These are phyloP conservation scores for Venturia canescens DNA, from an alignment of 1,140 invertebrate genomes.

Conservation along the genomic window DNA sequence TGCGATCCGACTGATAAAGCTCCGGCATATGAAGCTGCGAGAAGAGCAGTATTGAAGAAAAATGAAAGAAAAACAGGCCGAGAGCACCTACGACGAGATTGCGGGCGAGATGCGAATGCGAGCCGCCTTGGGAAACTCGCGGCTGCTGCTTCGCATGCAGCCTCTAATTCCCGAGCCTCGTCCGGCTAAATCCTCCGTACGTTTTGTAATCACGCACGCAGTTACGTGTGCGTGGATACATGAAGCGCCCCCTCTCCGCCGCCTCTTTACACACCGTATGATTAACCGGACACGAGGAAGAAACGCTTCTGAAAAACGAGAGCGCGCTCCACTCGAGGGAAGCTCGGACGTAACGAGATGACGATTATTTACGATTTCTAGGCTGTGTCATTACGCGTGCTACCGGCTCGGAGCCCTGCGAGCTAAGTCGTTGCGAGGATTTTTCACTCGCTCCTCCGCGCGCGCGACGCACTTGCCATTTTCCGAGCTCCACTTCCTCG, in stretches of 20 bases:
- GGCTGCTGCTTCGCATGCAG: background rate
- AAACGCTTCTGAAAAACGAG: background rate
- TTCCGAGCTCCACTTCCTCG: no score
- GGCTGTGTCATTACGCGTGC: background rate
- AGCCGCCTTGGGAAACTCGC: slow-evolving; percentile 11
- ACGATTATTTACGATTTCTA: slow-evolving; percentile 34
- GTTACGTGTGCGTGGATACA: background rate
- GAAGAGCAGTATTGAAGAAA: no score
- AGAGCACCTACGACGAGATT: background rate
- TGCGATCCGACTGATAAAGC: no score
- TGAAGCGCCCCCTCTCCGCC: no score
- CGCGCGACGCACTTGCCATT: no score
- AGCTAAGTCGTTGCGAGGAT: no score
- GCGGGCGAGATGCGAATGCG: slow-evolving; percentile 8
- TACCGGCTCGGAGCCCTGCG: no score
- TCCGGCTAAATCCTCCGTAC: background rate
- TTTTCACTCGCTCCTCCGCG: no score
- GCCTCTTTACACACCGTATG: background rate
- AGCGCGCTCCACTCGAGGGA: no score
- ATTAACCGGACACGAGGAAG: slow-evolving; percentile 26
- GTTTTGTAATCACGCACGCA: slow-evolving; percentile 20
- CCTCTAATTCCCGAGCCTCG: slow-evolving; percentile 16
- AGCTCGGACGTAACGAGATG: slow-evolving; percentile 12
- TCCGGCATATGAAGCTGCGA: no score
- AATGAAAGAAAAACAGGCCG: no score